Evolutionary conservation across 2,113 vertebrate genomes (phyloP), one percentile per base, ranked within the genome.

Genomic region (Sturnus vulgaris): DNA sequence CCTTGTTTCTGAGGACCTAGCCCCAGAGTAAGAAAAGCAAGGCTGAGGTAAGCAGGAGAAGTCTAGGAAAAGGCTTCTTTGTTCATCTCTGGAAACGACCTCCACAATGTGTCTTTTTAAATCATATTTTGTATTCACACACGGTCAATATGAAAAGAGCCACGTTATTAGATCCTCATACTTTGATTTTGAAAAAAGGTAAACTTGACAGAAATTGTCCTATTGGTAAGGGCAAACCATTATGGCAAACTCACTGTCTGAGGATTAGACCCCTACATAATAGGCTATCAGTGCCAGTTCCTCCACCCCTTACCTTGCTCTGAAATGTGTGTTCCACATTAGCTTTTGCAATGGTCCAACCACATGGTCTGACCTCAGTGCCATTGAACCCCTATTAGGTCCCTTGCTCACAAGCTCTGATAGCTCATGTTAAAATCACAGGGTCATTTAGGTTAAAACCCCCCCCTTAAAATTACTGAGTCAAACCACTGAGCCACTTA

Each of bases 111-210:
- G 21, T 69, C n/a, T 70, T 50, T 57, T 65, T 68, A 65, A 81
- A 82, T 78, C 2, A 0, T 22, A 30, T 57, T 73, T 87, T n/a
- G 23, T 60, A 47, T 52, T 91, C 63, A 63, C 35, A n/a, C 14
- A 22, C 40, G 28, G 44, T 60, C 44, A 72, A 44, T 77, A 69
- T 40, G 8, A 33, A 47, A 68, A 76, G 10, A 77, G 5, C 6
- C 15, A 33, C 0, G 0, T 72, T 44, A 60, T 60, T 80, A 76
- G 27, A 65, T 27, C 18, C 61, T 25, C 17, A 44, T 11, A 16
- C 14, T 72, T 71, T 21, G 44, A 27, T 80, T 83, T 55, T 82
- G 80, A 47, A 76, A 61, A 61, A 85, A 50, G 11, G 18, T 50
- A 42, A 59, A 31, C 21, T 72, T 60, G 15, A 42, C 20, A 72